A percentile compares a stretch with the other conserved stretches of the same genome.
Evolutionary conservation across 2,113 vertebrate genomes (phyloP).

Genomic region (Caranx ignobilis): DNA sequence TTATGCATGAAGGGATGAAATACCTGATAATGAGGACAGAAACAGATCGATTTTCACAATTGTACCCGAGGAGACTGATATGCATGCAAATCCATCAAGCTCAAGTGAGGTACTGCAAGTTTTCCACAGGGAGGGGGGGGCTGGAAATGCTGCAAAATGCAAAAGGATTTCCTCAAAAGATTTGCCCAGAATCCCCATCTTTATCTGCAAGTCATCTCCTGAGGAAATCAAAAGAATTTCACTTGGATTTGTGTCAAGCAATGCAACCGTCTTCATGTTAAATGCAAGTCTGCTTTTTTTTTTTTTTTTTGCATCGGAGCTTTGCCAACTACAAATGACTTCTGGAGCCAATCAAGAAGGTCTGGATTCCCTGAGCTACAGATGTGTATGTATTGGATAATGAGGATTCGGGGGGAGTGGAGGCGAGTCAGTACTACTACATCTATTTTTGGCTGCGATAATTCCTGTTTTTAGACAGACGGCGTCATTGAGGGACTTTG

Average conservation of each 20-base stretch:
- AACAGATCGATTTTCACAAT: not conserved
- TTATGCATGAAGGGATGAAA: constrained; percentile 9
- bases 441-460: constrained; percentile 60
- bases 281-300: constrained; percentile 41
- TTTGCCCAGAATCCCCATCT: constrained; percentile 40
- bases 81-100: constrained; percentile 49
- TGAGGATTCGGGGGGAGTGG: constrained; percentile 44
- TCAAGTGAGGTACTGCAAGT: constrained; percentile 16
- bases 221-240: constrained; percentile 58
- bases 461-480: constrained; percentile 58
- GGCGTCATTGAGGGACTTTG: constrained; percentile 33
- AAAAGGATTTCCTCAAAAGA: constrained; percentile 49
- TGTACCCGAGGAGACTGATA: constrained; percentile 1
- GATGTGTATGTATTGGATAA: constrained; percentile 62
- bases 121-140: not conserved
- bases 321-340: constrained; percentile 66
- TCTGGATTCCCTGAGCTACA: constrained; percentile 50
- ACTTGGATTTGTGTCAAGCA: constrained; percentile 53
- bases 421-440: constrained; percentile 19
- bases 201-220: constrained; percentile 49
- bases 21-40: not conserved
- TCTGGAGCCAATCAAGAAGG: constrained; percentile 47
- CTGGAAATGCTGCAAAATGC: not conserved
- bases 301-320: constrained; percentile 15
- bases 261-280: constrained; percentile 40